Evolutionary conservation across 1,140 invertebrate species (phyloP), one percentile per base, ranked within the genome.

Genomic region (Bacillus rossius): DNA sequence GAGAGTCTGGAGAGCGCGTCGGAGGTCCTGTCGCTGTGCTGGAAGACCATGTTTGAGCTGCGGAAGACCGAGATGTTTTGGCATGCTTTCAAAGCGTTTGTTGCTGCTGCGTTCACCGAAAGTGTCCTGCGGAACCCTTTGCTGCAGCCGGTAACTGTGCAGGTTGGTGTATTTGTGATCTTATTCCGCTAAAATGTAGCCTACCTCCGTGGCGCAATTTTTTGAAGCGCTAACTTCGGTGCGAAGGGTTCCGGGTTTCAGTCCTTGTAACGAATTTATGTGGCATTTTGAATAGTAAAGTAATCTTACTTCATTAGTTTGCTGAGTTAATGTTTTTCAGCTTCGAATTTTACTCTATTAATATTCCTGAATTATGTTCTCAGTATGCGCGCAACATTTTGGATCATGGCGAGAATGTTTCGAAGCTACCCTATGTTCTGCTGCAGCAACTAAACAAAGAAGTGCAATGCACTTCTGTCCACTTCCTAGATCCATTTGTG

Each of bases 21-120:
- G n/a, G 47, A 59, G 40, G 17, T 61, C 40, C 3, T 54, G n/a
- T 7, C 17, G 2, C 26, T 34, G 14, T 43, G 60, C 34, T 69
- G 67, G 68, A 62, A 38, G 10, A 40, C 41, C 8, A 59, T 59
- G 8, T 64, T 67, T 40, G 69, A 71, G 19, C 50, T 64, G 14
- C 57, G 68, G n/a, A 71, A 67, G 52, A 63, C 62, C 10, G 70
- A 71, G 26, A 51, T 61, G 23, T 73, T 72, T 58, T 71, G 69
- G 71, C 23, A 19, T 45, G 23, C 17, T 13, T 20, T 45, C 23
- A 25, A 8, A 45, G 43, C 17, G 5, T 20, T 45, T 45, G 10
- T 20, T 8, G 8, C 4, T 45, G 23, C 43, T 20, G 23, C 10
- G 17, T 45, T 45, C 17, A 45, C 23, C 10, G 17, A 45, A 45